Evolutionary conservation across 2,797 vertebrate genomes (phyloP), one percentile per base, ranked within the genome.

Genomic region (Serranus cabrilla): DNA sequence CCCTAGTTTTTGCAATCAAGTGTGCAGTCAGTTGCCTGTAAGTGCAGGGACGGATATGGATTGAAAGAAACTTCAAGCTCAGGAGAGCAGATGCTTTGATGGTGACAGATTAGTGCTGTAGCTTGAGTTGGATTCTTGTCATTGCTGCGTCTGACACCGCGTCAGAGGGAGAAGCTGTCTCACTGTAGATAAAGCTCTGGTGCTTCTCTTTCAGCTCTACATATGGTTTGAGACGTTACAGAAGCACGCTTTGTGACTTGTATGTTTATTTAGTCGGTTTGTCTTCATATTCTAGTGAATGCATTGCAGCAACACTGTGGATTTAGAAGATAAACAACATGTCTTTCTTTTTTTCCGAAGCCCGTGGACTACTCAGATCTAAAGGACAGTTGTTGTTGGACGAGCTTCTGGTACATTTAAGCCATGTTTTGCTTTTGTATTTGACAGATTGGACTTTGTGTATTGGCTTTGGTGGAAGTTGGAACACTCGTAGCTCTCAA

Each of bases 381-480:
- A 66, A 46, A 78, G 20, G 51, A 67, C 59, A 58, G n/a, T 71
- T 51, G 49, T 58, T 78, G 49, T 60, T 78, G 76, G 68, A 78
- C 5, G 4, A 25, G 18, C 18, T 43, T 67, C n/a, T 71, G 34
- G 37, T 73, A 61, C 63, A 74, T 74, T 58, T 45, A 43, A 76
- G 49, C 69, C 62, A 47, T 58, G 76, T 49, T 87, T 74, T 68
- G 23, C 58, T 73, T 86, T 84, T 74, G 20, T 77, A 43, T 82
- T 62, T 83, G 78, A 89, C 76, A 73, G 70, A 85, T 78, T 77
- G 64, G 62, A 68, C 56, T 84, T 84, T 89, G 76, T 88, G 87
- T 71, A 64, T 81, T 87, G 87, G 72, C 75, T 75, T 75, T 82
- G 80, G 68, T 72, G 54, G 55, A 76, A 65, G 58, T 68, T 79